Evolutionary conservation across 2,888 invertebrate species (phyloP).

Genomic region (Dendrolimus pini): DNA sequence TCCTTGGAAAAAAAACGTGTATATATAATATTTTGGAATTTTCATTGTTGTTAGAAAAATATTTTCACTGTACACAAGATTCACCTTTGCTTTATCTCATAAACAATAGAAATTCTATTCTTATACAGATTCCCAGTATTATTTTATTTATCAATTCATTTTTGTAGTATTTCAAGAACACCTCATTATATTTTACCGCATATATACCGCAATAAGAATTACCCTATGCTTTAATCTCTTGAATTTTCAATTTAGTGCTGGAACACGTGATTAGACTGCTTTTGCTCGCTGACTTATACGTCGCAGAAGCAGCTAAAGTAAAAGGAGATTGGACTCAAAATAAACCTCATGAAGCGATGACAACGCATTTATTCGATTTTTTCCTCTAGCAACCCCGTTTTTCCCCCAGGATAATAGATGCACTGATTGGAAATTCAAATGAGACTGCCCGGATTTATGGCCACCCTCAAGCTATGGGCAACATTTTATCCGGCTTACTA

Average conservation of each 20-base stretch:
- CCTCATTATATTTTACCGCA: too few species aligned
- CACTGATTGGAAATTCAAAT: slow-evolving; percentile 72
- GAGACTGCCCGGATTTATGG: slow-evolving; percentile 65
- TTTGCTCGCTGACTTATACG: too few species aligned
- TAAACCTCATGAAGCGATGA: neutral
- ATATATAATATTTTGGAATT: neutral
- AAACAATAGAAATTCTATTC: neutral
- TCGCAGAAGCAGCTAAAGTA: too few species aligned
- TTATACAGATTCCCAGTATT: neutral
- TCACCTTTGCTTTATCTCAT: neutral
- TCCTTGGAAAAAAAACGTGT: neutral
- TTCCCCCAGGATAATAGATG: slow-evolving; percentile 46
- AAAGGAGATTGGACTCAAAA: too few species aligned
- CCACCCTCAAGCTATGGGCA: slow-evolving; percentile 29
- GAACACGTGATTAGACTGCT: too few species aligned
- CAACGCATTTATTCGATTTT: slow-evolving; percentile 1
- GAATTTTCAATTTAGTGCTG: too few species aligned
- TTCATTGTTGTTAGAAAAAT: neutral
- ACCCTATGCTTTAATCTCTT: too few species aligned
- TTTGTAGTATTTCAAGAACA: neutral
- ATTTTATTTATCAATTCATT: neutral
- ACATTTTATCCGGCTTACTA: neutral
- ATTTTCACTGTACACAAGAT: neutral
- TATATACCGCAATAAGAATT: too few species aligned
- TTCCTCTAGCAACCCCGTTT: slow-evolving; percentile 16